phyloP scores from a whole-genome alignment of 2,113 vertebrate genomes.

The Eubucco bourcierii region DNA sequence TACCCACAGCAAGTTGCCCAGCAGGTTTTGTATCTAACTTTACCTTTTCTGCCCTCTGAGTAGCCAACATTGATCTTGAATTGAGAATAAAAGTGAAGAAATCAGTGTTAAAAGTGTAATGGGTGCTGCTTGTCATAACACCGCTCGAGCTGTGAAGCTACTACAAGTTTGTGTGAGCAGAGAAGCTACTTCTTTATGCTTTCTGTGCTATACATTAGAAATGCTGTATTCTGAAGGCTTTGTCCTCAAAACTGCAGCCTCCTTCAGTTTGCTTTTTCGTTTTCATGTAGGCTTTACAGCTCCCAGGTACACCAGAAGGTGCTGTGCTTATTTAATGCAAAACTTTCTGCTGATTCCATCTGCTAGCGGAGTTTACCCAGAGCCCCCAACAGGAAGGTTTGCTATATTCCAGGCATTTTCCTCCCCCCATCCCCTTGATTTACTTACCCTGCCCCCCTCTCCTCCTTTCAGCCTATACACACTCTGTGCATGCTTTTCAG shows the following conservation, averaged over 20 bases:
- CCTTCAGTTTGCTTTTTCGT: background rate
- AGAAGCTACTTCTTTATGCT: background rate
- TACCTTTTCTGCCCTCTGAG: background rate
- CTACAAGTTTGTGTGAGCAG: background rate
- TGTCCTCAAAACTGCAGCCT: background rate
- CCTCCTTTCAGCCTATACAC: background rate
- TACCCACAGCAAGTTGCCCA: no score
- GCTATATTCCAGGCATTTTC: background rate
- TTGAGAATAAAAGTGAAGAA: background rate
- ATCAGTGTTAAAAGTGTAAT: background rate
- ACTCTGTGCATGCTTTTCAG: constrained; percentile 20
- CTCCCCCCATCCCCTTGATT: background rate
- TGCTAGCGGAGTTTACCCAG: constrained; percentile 1
- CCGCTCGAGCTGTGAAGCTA: background rate
- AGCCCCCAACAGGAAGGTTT: background rate
- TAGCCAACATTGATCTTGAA: background rate
- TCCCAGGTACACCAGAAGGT: background rate
- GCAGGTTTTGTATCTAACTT: background rate
- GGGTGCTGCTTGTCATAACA: background rate
- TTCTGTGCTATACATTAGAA: background rate
- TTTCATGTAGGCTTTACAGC: background rate
- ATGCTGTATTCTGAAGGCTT: background rate
- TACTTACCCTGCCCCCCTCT: background rate
- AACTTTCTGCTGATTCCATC: background rate
- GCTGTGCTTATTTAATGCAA: background rate